Base-by-base conservation (phyloP, 2,888 invertebrate genomes). In the Lacanobia wlatinum region DNA sequence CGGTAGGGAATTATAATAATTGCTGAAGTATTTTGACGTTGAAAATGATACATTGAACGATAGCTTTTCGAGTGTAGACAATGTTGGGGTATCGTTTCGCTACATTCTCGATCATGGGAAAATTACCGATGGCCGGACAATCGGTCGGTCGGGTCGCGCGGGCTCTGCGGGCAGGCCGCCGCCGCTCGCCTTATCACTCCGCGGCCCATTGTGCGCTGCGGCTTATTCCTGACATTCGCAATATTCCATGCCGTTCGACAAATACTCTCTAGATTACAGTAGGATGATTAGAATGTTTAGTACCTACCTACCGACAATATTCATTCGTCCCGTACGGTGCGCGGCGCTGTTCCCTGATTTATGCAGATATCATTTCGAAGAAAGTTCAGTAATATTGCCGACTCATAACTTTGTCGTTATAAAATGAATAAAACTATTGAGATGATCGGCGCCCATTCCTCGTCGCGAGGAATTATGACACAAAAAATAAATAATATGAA, bases 101-200 rank as follows among this genome's bases (percentile, higher is more conserved):
- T 83, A 87, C 87, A 88, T 88, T 89, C 87, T 84, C 90, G 91
- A 93, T 94, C 93, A 94, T 94, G 94, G 93, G 94, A 94, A 94
- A 91, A 90, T 92, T 88, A 87, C 89, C 83, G 93, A 94, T 94
- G 90, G 87, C 67, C 78, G 83, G 87, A 90, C 91, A 90, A 93
- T 93, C 94, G 83, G 76, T 82, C 78, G 80, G 84, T 84, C 83
- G 80, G 87, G 78, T 75, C 84, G 78, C 80, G 59, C 21, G 40
- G 38, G 80, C 85, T 69, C 87, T 71, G 85, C 87, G 79, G 88
- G 84, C 81, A 68, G 82, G 80, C 73, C 70, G 48, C 73, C 70
- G 52, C 52, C 78, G 70, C 70, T 67, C 84, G 83, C 84, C 90
- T 93, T 94, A 94, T 94, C 94, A 90, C 84, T 84, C 82, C 83